phyloP scores from a whole-genome alignment of 1,140 invertebrate species.

The Eciton burchellii region DNA sequence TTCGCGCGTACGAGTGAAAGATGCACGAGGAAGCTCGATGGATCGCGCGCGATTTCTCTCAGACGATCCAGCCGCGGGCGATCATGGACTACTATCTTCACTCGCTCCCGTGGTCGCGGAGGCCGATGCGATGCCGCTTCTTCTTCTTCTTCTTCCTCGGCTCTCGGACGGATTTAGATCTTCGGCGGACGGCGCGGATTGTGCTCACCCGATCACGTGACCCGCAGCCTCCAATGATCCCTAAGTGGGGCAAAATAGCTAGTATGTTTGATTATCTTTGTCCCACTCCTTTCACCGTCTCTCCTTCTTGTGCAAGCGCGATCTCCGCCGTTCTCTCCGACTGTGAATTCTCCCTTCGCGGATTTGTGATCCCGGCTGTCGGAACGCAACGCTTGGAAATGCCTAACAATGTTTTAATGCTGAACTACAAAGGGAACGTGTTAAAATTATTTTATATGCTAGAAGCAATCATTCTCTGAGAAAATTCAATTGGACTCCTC shows the following conservation, averaged over 20 bases:
- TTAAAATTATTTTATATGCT: not conserved
- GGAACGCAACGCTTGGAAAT: not conserved
- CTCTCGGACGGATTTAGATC: constrained; percentile 84
- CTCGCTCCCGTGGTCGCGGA: constrained; percentile 69
- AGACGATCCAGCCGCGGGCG: constrained; percentile 74
- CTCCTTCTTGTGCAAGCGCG: not conserved
- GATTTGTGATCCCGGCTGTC: not conserved
- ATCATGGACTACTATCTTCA: constrained; percentile 83
- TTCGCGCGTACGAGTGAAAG: not conserved
- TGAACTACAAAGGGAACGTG: not conserved
- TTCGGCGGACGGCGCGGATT: constrained; percentile 81
- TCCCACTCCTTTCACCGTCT: not conserved
- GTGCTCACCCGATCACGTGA: constrained; percentile 80
- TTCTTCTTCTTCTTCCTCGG: constrained; percentile 23
- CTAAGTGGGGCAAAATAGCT: constrained; percentile 26
- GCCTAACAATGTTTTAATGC: not conserved
- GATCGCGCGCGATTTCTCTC: not conserved
- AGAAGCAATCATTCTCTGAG: not conserved
- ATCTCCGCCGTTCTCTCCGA: not conserved
- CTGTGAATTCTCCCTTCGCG: not conserved
- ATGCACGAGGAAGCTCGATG: constrained; percentile 39
- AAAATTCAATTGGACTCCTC: too few relatives aligned
- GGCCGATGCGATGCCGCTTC: constrained; percentile 76
- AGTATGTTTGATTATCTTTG: not conserved
- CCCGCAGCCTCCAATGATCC: constrained; percentile 29